These are phyloP conservation scores for Pollenia griseotomentosa DNA, from an alignment of 2,888 invertebrate species.

Conservation along the genomic window DNA sequence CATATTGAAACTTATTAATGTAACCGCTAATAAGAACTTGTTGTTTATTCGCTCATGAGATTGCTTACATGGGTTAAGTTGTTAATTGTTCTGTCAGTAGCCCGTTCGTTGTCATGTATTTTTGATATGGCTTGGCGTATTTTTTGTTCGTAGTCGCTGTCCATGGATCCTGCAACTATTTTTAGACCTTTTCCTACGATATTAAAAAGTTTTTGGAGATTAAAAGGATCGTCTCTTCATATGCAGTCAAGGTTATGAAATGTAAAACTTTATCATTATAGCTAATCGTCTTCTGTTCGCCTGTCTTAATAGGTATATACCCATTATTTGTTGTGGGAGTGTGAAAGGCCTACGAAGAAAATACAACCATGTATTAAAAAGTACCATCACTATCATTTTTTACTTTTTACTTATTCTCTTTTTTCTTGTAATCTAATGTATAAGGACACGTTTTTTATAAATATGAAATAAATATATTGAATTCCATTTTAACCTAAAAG, in stretches of 20 bases:
- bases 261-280: constrained; percentile 12
- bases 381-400: no score
- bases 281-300: constrained; percentile 13
- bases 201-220: constrained; percentile 44
- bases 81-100: neutral
- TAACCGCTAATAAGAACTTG: neutral
- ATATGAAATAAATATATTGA: no score
- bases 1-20: constrained; percentile 11
- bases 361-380: no score
- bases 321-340: no score
- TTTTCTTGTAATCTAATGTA: no score
- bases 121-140: constrained; percentile 31
- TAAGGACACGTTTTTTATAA: no score
- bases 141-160: constrained; percentile 50
- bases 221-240: constrained; percentile 6
- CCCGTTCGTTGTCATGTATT: neutral
- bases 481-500: no score
- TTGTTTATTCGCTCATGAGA: constrained; percentile 23
- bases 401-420: no score
- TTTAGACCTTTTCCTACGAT: constrained; percentile 42
- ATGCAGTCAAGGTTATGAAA: constrained; percentile 2
- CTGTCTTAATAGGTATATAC: no score
- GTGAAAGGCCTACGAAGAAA: no score
- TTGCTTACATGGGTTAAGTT: constrained; percentile 9
- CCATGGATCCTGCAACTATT: constrained; percentile 41